These are phyloP conservation scores for Rotaria magnacalcarata DNA, from an alignment of 2,888 invertebrate genomes.

Conservation along the genomic window DNA sequence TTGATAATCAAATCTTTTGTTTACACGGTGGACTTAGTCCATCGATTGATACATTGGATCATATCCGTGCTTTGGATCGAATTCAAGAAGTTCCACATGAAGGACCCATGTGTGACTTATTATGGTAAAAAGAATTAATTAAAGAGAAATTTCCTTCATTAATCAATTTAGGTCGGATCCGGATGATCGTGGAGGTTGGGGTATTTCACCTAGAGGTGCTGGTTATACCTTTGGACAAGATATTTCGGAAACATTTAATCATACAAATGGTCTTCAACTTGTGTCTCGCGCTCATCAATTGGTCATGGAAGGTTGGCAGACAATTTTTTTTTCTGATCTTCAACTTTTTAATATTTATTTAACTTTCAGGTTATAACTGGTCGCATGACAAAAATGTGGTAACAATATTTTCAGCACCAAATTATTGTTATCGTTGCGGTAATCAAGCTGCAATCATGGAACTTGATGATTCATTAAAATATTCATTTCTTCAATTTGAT, in stretches of 20 bases:
- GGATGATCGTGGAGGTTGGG: constrained; percentile 99
- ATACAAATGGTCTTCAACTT: constrained; percentile 94
- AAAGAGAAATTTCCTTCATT: no score
- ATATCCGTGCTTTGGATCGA: constrained; percentile 94
- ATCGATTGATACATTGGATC: constrained; percentile 96
- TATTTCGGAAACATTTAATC: constrained; percentile 99
- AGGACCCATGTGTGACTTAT: constrained; percentile 97
- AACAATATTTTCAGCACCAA: constrained; percentile 99
- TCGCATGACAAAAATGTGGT: constrained; percentile 99
- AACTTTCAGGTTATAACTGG: constrained; percentile 65
- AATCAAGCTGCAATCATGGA: constrained; percentile 99
- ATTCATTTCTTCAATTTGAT: constrained; percentile 99
- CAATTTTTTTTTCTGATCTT: background rate
- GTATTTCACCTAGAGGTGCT: constrained; percentile 96
- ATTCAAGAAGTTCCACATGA: constrained; percentile 66
- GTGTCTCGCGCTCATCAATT: constrained; percentile 98
- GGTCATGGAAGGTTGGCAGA: constrained; percentile 83
- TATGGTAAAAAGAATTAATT: constrained; percentile 67
- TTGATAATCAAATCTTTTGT: constrained; percentile 96
- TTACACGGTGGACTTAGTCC: constrained; percentile 97
- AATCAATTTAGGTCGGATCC: constrained; percentile 72
- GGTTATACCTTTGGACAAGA: constrained; percentile 99
- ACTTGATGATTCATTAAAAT: constrained; percentile 97
- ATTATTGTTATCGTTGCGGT: constrained; percentile 99
- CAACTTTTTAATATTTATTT: background rate